A percentile compares a stretch with the other conserved stretches of the same genome.
Evolutionary conservation across 1,140 invertebrate species (phyloP).

Genomic region (Watersipora subatra): DNA sequence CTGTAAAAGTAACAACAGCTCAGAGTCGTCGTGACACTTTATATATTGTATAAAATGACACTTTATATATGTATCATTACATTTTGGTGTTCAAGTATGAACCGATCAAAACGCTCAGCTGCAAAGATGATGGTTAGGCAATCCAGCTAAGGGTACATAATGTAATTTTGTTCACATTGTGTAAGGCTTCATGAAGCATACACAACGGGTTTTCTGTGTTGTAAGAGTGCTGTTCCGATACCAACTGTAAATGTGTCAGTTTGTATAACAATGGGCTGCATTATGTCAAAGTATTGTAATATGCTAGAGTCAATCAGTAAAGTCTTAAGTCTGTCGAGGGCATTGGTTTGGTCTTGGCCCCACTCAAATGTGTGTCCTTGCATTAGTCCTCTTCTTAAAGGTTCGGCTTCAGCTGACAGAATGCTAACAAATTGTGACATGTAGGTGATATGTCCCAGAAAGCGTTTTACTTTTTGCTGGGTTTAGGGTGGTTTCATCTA

Average conservation of each 20-base stretch:
- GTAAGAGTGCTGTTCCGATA: slow-evolving; percentile 10
- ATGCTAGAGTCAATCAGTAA: neutral
- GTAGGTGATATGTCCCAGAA: neutral
- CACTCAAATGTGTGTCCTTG: neutral
- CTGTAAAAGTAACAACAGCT: slow-evolving; percentile 29
- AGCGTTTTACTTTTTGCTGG: neutral
- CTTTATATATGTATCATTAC: slow-evolving; percentile 26
- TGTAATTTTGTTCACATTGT: slow-evolving; percentile 6
- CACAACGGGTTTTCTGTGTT: slow-evolving; percentile 13
- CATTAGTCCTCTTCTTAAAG: neutral
- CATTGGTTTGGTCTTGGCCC: neutral
- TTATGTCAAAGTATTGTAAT: neutral
- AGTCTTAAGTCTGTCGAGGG: neutral
- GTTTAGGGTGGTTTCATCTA: neutral
- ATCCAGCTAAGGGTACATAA: neutral
- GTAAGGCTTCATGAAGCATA: slow-evolving; percentile 14
- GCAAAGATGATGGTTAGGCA: slow-evolving; percentile 36
- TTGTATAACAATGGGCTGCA: neutral
- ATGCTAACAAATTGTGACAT: neutral
- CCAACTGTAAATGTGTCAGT: slow-evolving; percentile 9
- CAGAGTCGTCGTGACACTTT: slow-evolving; percentile 30
- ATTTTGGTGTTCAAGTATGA: slow-evolving; percentile 30
- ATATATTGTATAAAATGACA: slow-evolving; percentile 14
- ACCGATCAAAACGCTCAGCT: slow-evolving; percentile 43
- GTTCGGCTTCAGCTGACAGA: neutral